Evolutionary conservation across 2,113 vertebrate genomes (phyloP).

Genomic region (Capricornis sumatraensis): DNA sequence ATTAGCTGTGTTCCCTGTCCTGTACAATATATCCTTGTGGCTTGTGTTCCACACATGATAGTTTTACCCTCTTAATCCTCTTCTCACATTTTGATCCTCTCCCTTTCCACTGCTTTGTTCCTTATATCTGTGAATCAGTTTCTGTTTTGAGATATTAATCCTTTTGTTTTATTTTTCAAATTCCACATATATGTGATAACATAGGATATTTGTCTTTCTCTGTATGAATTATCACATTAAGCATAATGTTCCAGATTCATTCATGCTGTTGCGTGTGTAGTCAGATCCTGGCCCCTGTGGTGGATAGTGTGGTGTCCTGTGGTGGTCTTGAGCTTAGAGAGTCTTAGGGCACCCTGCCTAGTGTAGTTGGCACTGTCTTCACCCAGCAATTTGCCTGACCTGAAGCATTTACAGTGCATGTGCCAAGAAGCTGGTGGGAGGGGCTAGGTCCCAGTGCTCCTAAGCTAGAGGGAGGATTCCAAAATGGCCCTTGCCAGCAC

Average conservation of each 20-base stretch:
- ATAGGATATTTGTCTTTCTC: not conserved
- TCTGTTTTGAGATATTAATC: not conserved
- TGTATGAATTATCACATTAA: not conserved
- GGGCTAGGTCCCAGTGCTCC: not conserved
- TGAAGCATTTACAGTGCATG: not conserved
- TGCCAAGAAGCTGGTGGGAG: not conserved
- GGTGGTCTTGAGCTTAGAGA: not conserved
- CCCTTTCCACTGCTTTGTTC: not conserved
- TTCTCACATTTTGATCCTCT: not conserved
- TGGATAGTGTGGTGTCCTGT: accelerated
- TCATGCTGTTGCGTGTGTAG: not conserved
- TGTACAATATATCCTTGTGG: not conserved
- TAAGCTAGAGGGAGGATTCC: not conserved
- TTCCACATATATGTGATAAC: not conserved
- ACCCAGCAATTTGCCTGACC: not conserved
- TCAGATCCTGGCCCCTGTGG: not conserved
- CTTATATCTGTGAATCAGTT: not conserved
- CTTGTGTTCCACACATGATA: not conserved
- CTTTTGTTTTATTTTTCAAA: not conserved
- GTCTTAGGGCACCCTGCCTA: not conserved
- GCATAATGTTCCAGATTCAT: not conserved
- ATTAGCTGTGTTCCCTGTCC: not conserved
- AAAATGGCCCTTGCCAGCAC: not conserved
- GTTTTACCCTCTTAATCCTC: not conserved
- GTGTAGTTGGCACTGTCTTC: not conserved